A percentile compares a stretch with the other conserved stretches of the same genome.
These are phyloP conservation scores for Coracopsis vasa DNA, from an alignment of 2,113 vertebrate species.

Conservation along the genomic window DNA sequence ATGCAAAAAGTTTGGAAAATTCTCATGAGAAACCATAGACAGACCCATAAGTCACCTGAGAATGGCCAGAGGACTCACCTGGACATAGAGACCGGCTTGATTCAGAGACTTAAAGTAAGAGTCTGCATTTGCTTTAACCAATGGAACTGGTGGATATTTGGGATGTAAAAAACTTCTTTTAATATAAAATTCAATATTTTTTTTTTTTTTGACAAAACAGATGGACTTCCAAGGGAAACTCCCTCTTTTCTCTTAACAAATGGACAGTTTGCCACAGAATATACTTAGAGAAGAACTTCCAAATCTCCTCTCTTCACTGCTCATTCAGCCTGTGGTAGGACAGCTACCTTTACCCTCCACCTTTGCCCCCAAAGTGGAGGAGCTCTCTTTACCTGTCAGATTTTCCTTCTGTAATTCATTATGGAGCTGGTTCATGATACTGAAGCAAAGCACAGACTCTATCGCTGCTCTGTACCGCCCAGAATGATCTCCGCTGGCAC, in stretches of 20 bases:
- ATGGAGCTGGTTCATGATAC: conserved; percentile 81
- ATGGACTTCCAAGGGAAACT: not conserved
- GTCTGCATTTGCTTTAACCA: not conserved
- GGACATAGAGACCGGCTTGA: not conserved
- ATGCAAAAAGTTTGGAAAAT: not conserved
- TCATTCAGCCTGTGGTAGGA: not conserved
- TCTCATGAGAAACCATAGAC: not conserved
- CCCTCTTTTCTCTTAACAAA: not conserved
- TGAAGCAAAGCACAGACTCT: conserved; percentile 83
- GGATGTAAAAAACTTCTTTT: not conserved
- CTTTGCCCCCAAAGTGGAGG: not conserved
- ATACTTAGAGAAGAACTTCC: not conserved
- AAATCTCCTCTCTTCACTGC: not conserved
- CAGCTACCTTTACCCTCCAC: not conserved
- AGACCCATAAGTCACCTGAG: not conserved
- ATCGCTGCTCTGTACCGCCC: conserved; percentile 86
- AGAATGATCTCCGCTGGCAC: conserved; percentile 69
- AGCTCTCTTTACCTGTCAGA: conserved; percentile 77
- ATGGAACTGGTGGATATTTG: not conserved
- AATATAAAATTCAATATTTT: not conserved
- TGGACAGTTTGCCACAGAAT: not conserved
- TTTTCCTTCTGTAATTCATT: conserved; percentile 81
- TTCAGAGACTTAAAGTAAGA: not conserved
- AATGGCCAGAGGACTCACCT: not conserved
- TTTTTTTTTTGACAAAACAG: not conserved